Percentiles rank a stretch among this genome's conserved stretches.
These are phyloP conservation scores for Epicauta chinensis DNA, from an alignment of 1,140 invertebrate species.

Conservation along the genomic window DNA sequence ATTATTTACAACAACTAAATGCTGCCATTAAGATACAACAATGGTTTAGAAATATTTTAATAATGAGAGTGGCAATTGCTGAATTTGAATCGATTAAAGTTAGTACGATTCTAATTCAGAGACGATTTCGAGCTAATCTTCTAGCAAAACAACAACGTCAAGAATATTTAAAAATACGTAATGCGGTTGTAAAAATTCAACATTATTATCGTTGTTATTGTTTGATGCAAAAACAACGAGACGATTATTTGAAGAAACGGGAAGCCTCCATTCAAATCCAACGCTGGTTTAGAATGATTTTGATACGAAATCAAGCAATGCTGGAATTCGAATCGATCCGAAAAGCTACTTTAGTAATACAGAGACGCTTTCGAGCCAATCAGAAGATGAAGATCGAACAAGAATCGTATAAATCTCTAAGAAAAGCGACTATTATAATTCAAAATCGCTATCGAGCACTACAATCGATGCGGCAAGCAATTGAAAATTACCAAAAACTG, in stretches of 20 bases:
- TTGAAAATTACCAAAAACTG: constrained; percentile 42
- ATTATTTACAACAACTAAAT: constrained; percentile 35
- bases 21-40: constrained; percentile 50
- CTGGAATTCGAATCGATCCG: constrained; percentile 33
- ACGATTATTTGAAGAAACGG: constrained; percentile 26
- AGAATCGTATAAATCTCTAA: constrained; percentile 21
- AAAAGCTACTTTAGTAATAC: constrained; percentile 38
- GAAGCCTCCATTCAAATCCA: constrained; percentile 26
- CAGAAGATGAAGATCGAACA: not conserved
- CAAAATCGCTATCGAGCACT: constrained; percentile 46
- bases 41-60: constrained; percentile 43
- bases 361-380: not conserved
- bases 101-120: constrained; percentile 40
- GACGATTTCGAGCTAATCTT: constrained; percentile 39
- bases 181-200: constrained; percentile 23
- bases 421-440: constrained; percentile 39
- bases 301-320: constrained; percentile 21
- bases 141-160: not conserved
- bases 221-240: constrained; percentile 32
- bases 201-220: constrained; percentile 13
- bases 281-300: constrained; percentile 18
- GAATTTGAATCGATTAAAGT: constrained; percentile 28
- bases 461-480: constrained; percentile 36
- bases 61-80: constrained; percentile 14
- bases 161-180: constrained; percentile 25